Base-by-base conservation (phyloP, 2,888 invertebrate species). In the Graphium colonna region DNA sequence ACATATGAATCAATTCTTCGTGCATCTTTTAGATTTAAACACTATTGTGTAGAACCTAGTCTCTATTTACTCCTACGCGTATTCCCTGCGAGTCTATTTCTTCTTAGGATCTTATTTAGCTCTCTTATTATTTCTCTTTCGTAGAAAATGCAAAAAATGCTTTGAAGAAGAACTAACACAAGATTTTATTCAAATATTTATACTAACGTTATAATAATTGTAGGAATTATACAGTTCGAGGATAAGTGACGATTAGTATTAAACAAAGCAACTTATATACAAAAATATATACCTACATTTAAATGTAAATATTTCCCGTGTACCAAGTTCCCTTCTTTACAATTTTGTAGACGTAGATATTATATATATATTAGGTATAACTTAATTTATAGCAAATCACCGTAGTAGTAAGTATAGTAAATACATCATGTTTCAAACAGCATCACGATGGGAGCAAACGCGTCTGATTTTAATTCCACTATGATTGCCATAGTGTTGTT, bases 271-370 rank as follows among this genome's bases (percentile, higher is more conserved):
- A 81, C 81, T 81, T 86, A 85, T 86, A 86, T 82, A 87, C 84
- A 84, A 82, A 79, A 79, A 75, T 77, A 81, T 86, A 80, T 78
- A 81, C 73, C 75, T 76, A 79, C 73, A 73, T 75, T 72, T 76
- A 73, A 73, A 69, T 87, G 84, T 87, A 86, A 82, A 83, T 83
- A 84, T 76, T 76, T 79, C 80, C 78, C 75, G 77, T 88, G 86
- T 88, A 88, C 83, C 83, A 87, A 87, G 82, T 79, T 80, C 81
- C 79, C 87, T 88, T 88, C 87, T 88, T 84, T 88, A 88, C 87
- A 88, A 86, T 80, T 84, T 83, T 76, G 82, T 87, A 87, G 84
- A 51, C 60, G 74, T 87, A 87, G 82, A 48, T 49, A 57, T n/a
- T n/a, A n/a, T n/a, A 56, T 55, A 55, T 59, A 58, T 55, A 55